Conservation (phyloP, 2,113 vertebrate genomes). For the Aphyosemion australe region DNA sequence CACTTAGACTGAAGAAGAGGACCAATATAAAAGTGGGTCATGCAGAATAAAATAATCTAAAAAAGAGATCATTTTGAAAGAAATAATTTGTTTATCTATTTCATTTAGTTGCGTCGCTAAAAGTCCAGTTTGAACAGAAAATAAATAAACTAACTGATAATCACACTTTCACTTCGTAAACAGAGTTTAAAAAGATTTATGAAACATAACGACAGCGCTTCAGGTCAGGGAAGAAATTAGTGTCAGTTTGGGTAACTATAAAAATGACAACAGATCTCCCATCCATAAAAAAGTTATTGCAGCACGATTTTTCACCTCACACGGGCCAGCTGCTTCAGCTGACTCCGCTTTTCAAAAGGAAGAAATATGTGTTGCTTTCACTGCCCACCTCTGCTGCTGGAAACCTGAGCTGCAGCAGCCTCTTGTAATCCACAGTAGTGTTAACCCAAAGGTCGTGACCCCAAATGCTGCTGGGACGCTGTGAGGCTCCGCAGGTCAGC, state of each 20-base stretch:
- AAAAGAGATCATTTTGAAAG: not conserved
- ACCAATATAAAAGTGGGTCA: no score
- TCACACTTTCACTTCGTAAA: not conserved
- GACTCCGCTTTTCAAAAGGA: slow-evolving; percentile 29
- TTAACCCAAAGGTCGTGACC: slow-evolving; percentile 66
- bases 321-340: slow-evolving; percentile 7
- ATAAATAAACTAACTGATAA: not conserved
- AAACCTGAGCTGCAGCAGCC: slow-evolving; percentile 53
- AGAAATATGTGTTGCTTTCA: slow-evolving; percentile 23
- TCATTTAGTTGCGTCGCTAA: not conserved
- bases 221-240: not conserved
- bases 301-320: not conserved
- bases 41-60: no score
- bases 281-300: slow-evolving; percentile 6
- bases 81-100: not conserved
- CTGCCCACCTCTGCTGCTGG: slow-evolving; percentile 35
- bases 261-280: slow-evolving; percentile 3
- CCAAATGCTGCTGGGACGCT: slow-evolving; percentile 31
- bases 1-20: no score
- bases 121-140: not conserved
- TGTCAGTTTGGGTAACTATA: not conserved
- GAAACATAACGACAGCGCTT: slow-evolving; percentile 1
- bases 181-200: not conserved
- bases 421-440: slow-evolving; percentile 65
- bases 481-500: slow-evolving; percentile 70